Evolutionary conservation across 1,140 invertebrate genomes (phyloP).

Genomic region (Macrocentrus cingulum): DNA sequence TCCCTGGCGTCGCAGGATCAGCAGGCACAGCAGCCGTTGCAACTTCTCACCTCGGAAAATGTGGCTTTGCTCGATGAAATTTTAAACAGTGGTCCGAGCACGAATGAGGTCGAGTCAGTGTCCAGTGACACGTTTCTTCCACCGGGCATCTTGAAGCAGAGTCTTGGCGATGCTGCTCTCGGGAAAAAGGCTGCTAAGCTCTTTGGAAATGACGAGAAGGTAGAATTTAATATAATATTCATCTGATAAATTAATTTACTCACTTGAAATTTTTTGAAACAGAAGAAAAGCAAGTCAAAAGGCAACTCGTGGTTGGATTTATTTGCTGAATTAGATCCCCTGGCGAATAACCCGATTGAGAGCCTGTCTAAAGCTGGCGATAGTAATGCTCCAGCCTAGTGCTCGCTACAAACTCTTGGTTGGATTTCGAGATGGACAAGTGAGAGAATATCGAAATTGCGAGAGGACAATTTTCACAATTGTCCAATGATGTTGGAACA

Average conservation of each 20-base stretch:
- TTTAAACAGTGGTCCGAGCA: constrained; percentile 36
- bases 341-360: constrained; percentile 69
- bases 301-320: constrained; percentile 78
- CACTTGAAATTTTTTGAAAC: background rate
- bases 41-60: constrained; percentile 47
- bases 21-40: constrained; percentile 37
- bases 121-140: constrained; percentile 52
- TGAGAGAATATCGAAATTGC: background rate
- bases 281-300: constrained; percentile 45
- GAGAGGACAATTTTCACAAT: constrained; percentile 7
- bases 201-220: constrained; percentile 17
- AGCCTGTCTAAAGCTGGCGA: constrained; percentile 38
- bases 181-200: constrained; percentile 2
- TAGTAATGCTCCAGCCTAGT: constrained; percentile 50
- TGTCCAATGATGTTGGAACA: too few species aligned
- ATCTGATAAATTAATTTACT: background rate
- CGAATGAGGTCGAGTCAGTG: constrained; percentile 45
- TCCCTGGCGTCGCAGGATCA: constrained; percentile 31
- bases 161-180: constrained; percentile 42
- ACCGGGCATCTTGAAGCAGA: constrained; percentile 52
- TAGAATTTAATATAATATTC: background rate
- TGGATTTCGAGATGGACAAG: constrained; percentile 23
- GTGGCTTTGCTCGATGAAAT: constrained; percentile 52
- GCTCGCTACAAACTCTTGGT: constrained; percentile 53
- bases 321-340: constrained; percentile 91